Base-by-base conservation (phyloP, 2,888 invertebrate genomes). In the Trachelus troglodyta region DNA sequence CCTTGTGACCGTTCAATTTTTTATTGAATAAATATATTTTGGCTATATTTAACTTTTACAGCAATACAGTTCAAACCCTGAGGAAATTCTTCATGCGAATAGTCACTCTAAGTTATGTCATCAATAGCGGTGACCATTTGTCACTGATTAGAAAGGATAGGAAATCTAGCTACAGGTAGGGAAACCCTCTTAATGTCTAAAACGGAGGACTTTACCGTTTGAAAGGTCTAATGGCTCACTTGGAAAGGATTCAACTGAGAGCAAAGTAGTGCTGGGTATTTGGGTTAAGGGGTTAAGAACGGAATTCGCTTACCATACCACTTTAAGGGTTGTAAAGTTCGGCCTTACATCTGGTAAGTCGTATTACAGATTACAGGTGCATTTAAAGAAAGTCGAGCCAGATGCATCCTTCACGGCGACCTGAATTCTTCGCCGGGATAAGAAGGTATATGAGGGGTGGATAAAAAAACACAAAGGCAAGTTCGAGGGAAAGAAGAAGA, bases 151-250 rank as follows among this genome's bases (percentile, higher is more conserved):
- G 23, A 23, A 56, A 3, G 23, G 23, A 56, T 56, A 56, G 15
- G 2, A 23, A 6, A 23, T 23, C 1, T 4, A 9, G 1, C 0
- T 1, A 2, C 9, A 23, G 15, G 9, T 23, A 56, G 0, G 6
- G 2, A 56, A 56, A 56, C 23, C 56, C 56, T 23, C 23, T 23
- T 23, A 31, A 71, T 15, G 31, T 9, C 31, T 3, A 30, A 30
- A 71, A 31, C 12, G 34, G 31, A 71, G 12, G 9, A 71, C 71
- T 71, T 71, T 31, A 33, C 71, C 4, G 31, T 71, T 71, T 34
- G 15, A 12, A 33, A 1, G 33, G 71, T 71, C 6, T 71, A 31
- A 31, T 31, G 34, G 9, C 33, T 31, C 12, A 71, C 31, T 31
- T 12, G 71, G 3, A 71, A 71, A 31, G 33, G 23, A 33, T 33